Evolutionary conservation across 2,797 vertebrate species (phyloP), one percentile per base, ranked within the genome.

Genomic region (Bradypus variegatus): DNA sequence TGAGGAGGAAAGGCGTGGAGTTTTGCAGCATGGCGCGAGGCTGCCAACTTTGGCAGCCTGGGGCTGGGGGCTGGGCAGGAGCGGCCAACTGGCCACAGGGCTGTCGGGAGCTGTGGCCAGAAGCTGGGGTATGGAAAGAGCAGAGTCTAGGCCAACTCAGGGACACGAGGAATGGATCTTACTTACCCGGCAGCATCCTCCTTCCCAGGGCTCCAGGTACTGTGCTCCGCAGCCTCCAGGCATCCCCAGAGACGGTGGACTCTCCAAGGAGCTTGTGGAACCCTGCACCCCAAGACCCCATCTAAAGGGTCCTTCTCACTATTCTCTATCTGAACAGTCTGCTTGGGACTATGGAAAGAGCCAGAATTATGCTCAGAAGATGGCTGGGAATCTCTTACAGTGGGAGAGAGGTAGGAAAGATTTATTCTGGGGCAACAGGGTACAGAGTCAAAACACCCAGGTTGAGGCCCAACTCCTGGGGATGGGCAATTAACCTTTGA

Each of bases 21-120:
- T 50, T 92, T 95, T 93, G 94, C 95, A 91, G 96, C 90, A 92
- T 84, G 8, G 95, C 84, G 16, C 33, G 41, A 93, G 95, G 94
- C 94, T 95, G 96, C 96, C 95, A 95, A 96, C 92, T 95, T 95
- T 95, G 96, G 96, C 93, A 48, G 90, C 85, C 86, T 2, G 11
- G 31, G 33, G 70, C 15, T 11, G 65, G 94, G 92, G 79, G 89
- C 94, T 25, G 91, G 94, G 55, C 31, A 27, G 82, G 65, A 8
- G 73, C 78, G 0, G 1, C 77, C 92, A 77, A 29, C 78, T 0
- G 64, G 92, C 92, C 90, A 55, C 88, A 55, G 78, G 69, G 77
- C 78, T 82, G 69, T n/a, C 5, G 55, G n/a, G 53, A 23, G 55
- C 86, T 64, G 90, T 41, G 50, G 91, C 88, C 60, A 53, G 88